Conservation (phyloP, 2,888 invertebrate species). For the Ectemnius cavifrons region DNA sequence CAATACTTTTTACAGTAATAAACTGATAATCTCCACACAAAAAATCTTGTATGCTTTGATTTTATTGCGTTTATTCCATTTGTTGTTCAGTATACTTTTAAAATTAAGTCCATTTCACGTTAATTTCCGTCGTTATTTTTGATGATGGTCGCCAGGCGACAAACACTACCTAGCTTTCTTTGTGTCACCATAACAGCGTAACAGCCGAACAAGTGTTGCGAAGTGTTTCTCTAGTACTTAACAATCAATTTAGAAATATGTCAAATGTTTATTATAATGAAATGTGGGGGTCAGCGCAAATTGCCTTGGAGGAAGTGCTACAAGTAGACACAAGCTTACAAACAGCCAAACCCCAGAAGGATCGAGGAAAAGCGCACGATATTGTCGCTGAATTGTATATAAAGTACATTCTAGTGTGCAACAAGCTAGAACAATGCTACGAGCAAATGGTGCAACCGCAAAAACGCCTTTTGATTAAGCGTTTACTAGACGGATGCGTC, state of each 20-base stretch:
- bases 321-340: constrained; percentile 82
- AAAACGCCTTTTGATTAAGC: constrained; percentile 88
- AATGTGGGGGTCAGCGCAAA: constrained; percentile 83
- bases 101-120: no score
- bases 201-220: constrained; percentile 5
- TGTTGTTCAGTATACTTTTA: no score
- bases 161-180: constrained; percentile 11
- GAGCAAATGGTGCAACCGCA: constrained; percentile 97
- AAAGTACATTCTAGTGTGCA: constrained; percentile 88
- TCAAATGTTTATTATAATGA: constrained; percentile 87
- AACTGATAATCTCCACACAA: no score
- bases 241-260: constrained; percentile 79
- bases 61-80: no score
- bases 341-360: constrained; percentile 78
- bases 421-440: constrained; percentile 88
- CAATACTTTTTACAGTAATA: no score
- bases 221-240: not conserved
- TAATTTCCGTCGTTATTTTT: not conserved
- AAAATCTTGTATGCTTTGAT: no score
- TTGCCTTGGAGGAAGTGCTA: constrained; percentile 81
- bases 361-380: constrained; percentile 82
- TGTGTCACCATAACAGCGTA: constrained; percentile 12
- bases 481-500: constrained; percentile 86
- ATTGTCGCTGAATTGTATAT: constrained; percentile 86
- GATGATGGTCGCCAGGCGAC: constrained; percentile 22